Evolutionary conservation across 1,140 invertebrate species (phyloP), one percentile per base, ranked within the genome.

Genomic region (Bombus haemorrhoidalis): DNA sequence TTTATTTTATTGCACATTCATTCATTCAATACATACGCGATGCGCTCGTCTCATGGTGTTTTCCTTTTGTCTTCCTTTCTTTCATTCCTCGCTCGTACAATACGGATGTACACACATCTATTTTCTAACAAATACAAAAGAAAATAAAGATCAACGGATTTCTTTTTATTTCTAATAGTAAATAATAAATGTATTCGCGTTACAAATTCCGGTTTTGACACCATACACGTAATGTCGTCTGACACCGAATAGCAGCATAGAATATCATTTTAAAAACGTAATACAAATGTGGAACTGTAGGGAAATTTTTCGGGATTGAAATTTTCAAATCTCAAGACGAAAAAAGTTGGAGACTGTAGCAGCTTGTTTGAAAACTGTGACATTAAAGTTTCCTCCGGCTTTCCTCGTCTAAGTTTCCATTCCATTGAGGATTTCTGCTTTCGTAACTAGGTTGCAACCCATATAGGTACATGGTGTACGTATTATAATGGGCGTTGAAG

Each of bases 401-500:
- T 37, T 39, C 22, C 37, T 28, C 25, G 57, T 5, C 39, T 32
- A 62, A 84, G 47, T 62, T 43, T 43, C 39, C 59, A 47, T 72
- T 25, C 37, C 66, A 72, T 25, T 28, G 76, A 62, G 41, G 28
- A 53, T 64, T 64, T 80, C 68, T 53, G 68, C 76, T 59, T 59
- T 78, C 37, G 47, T 53, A 85, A 85, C 41, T 80, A 73, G 68
- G 83, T 85, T 85, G 77, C 83, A 64, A 62, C 68, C 66, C 66
- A 72, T 47, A 79, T 84, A 53, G 18, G 47, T 53, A 79, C 53
- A 72, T 37, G n/a, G 75, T 32, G 75, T 57, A 71, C 39, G 83
- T 79, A 84, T 80, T 80, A 84, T 80, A 85, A 85, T 80, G 47
- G 53, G 69, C 68, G 77, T 53, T 73, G 53, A 80, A 80, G 83